Percentiles rank a stretch among this genome's conserved stretches.
These are phyloP conservation scores for Cardinalis cardinalis DNA, from an alignment of 2,113 vertebrate species.

Conservation along the genomic window DNA sequence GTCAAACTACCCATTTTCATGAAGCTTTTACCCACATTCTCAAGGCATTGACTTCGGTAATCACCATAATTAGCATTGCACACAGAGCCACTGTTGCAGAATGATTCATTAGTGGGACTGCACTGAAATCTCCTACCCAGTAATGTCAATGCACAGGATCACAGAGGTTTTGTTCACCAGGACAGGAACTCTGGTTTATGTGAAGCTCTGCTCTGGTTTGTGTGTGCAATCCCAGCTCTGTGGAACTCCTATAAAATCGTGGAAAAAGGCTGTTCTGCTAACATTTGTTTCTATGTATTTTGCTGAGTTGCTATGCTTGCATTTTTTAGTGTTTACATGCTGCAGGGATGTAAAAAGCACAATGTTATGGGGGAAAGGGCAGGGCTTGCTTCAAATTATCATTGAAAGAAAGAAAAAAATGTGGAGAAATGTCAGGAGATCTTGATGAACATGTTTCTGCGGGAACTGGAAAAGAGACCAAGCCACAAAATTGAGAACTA, in stretches of 20 bases:
- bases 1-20: slow-evolving; percentile 41
- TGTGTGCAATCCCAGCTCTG: neutral
- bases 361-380: slow-evolving; percentile 9
- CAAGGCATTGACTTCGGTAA: neutral
- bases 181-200: neutral
- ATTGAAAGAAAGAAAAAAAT: neutral
- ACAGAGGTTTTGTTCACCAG: neutral
- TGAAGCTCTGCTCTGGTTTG: neutral
- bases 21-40: neutral
- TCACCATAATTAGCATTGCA: neutral
- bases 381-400: slow-evolving; percentile 48
- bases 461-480: slow-evolving; percentile 51
- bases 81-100: neutral
- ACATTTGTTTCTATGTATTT: slow-evolving; percentile 13
- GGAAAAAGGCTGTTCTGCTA: neutral
- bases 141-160: neutral
- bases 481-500: slow-evolving; percentile 27
- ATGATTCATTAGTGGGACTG: neutral
- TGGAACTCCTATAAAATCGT: neutral
- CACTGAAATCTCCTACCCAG: neutral
- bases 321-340: slow-evolving; percentile 43
- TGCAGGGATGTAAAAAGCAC: slow-evolving; percentile 12
- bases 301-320: slow-evolving; percentile 27
- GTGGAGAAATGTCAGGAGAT: slow-evolving; percentile 39
- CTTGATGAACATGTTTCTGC: slow-evolving; percentile 42